Evolutionary conservation across 2,888 invertebrate species (phyloP).

Genomic region (Aromia moschata): DNA sequence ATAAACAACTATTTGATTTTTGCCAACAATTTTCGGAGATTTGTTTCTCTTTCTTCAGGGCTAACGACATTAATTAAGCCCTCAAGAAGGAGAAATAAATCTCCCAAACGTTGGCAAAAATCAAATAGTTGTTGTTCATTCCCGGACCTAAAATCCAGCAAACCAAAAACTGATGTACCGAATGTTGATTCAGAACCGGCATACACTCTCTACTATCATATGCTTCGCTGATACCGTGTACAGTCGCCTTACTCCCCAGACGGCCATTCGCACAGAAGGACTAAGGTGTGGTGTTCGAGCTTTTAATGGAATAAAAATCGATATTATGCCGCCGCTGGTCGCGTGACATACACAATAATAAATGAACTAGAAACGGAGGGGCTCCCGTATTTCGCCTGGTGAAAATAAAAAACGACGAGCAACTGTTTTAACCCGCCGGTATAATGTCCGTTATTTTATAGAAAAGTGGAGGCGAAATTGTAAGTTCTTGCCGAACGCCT

Average conservation of each 20-base stretch:
- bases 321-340: constrained; percentile 53
- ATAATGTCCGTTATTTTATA: constrained; percentile 2
- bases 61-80: too few species aligned
- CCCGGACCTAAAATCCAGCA: too few species aligned
- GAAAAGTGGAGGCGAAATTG: neutral
- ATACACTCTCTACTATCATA: too few species aligned
- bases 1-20: too few species aligned
- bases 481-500: neutral
- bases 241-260: constrained; percentile 6
- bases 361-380: constrained; percentile 47
- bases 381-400: constrained; percentile 13
- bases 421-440: constrained; percentile 10
- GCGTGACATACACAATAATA: constrained; percentile 59
- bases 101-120: too few species aligned
- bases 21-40: too few species aligned
- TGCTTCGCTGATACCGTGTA: too few species aligned
- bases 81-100: too few species aligned
- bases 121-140: too few species aligned
- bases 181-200: too few species aligned
- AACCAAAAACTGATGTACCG: too few species aligned
- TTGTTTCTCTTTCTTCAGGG: too few species aligned
- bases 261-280: constrained; percentile 39
- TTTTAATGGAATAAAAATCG: constrained; percentile 57
- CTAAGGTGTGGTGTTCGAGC: constrained; percentile 52
- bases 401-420: constrained; percentile 14